Evolutionary conservation across 2,888 invertebrate species (phyloP), one percentile per base, ranked within the genome.

Genomic region (Prosapia bicincta): DNA sequence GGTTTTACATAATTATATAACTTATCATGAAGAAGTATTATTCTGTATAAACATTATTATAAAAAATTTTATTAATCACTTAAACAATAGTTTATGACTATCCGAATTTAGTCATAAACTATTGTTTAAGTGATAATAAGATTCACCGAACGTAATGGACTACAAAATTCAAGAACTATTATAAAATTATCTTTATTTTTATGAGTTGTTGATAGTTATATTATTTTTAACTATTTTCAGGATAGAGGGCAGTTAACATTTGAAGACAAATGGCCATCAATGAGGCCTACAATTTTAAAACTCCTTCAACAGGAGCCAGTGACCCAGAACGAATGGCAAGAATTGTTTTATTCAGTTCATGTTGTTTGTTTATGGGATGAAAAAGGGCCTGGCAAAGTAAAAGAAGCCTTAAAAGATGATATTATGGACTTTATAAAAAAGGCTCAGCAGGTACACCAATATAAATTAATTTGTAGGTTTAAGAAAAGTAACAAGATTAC

Each of bases 331-430:
- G 98, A 99, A 89, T 99, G 99, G 99, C 99, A 99, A 84, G 96
- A 97, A 85, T 88, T 99, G 69, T 99, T 99, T 86, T 97, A 95
- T 86, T 92, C 95, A 75, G 97, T 99, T 20, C 98, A 99, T 87
- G 90, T 94, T 78, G 97, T 99, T 15, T 97, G 97, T 85, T 86
- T 98, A 76, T 99, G 99, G 99, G 97, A 99, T 86, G 98, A 98
- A 82, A 95, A 96, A 85, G 97, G 97, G 0, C 92, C 97, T 0
- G 89, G 90, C 68, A 97, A 97, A 85, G 90, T 99, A 66, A 89
- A 94, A 82, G 93, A 95, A 83, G 94, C 95, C 26, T 88, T 99
- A 13, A 94, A 95, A 83, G 93, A 94, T 83, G 97, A 98, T 84
- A 97, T 98, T 79, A 92, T 95, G 83, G 93, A 95, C 83, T 98